Percentiles rank a stretch among this genome's conserved stretches.
These are phyloP conservation scores for Aphelocoma coerulescens DNA, from an alignment of 2,113 vertebrate genomes.

Conservation along the genomic window DNA sequence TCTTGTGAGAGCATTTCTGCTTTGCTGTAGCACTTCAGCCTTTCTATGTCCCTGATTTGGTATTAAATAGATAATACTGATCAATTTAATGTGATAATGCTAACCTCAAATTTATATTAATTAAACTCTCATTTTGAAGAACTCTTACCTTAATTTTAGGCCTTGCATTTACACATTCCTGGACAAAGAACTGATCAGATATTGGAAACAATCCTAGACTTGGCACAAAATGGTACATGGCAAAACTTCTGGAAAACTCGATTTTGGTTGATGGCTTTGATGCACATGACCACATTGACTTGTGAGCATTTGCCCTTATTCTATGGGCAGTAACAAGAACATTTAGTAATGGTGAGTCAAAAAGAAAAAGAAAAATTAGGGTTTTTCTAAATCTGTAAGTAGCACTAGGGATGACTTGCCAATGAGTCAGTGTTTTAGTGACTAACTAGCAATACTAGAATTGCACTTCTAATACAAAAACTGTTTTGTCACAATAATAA, in stretches of 20 bases:
- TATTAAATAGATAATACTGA: neutral
- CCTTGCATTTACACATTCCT: conserved; percentile 73
- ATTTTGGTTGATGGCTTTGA: conserved; percentile 78
- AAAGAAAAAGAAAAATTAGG: neutral
- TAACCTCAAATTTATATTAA: neutral
- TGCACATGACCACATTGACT: conserved; percentile 74
- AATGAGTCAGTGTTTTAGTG: neutral
- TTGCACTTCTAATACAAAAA: neutral
- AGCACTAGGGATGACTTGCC: neutral
- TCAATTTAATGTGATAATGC: neutral
- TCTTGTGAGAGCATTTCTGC: neutral
- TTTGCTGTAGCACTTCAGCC: neutral
- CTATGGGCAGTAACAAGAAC: neutral
- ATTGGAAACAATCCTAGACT: conserved; percentile 76
- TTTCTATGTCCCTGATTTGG: neutral
- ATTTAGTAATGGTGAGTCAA: neutral
- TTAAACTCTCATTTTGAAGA: neutral
- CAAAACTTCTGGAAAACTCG: conserved; percentile 76
- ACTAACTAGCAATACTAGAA: neutral
- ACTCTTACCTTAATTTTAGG: conserved; percentile 31
- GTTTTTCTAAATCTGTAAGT: neutral
- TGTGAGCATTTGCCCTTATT: conserved; percentile 71
- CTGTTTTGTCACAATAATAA: neutral
- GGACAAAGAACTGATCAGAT: conserved; percentile 72
- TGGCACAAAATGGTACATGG: conserved; percentile 77